Evolutionary conservation across 1,140 invertebrate species (phyloP).

Genomic region (Portunus trituberculatus): DNA sequence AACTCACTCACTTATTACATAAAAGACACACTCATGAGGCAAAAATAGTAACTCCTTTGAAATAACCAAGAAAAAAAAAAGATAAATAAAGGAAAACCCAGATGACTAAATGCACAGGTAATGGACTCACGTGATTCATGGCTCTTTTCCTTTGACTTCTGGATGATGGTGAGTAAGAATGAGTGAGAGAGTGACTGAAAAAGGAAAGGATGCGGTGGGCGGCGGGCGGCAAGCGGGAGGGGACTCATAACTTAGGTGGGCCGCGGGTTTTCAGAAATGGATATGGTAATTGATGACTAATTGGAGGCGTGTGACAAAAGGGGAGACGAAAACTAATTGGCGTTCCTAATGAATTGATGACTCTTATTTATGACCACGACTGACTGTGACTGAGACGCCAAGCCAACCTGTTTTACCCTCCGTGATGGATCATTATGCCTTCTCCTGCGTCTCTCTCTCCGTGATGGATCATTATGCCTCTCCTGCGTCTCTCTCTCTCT

Average conservation of each 20-base stretch:
- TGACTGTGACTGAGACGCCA: neutral
- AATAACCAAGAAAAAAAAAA: neutral
- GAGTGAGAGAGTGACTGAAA: neutral
- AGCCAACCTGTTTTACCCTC: constrained; percentile 14
- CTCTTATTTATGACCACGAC: neutral
- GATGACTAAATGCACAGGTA: neutral
- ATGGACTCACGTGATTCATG: neutral
- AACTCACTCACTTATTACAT: too few species aligned
- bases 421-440: neutral
- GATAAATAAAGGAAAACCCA: neutral
- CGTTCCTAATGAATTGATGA: neutral
- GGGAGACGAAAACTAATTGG: neutral
- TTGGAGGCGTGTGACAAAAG: neutral
- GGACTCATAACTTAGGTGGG: neutral
- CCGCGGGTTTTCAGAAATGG: neutral
- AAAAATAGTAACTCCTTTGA: neutral
- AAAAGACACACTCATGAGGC: neutral
- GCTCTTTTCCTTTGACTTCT: neutral
- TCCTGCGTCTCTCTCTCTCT: constrained; percentile 26
- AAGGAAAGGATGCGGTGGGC: neutral
- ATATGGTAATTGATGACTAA: neutral
- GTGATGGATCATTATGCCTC: neutral
- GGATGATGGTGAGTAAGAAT: too few species aligned
- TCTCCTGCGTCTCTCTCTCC: neutral
- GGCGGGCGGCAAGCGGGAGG: too few species aligned